A percentile compares a stretch with the other conserved stretches of the same genome.
These are phyloP conservation scores for Hemaris fuciformis DNA, from an alignment of 2,888 invertebrate species.

Conservation along the genomic window DNA sequence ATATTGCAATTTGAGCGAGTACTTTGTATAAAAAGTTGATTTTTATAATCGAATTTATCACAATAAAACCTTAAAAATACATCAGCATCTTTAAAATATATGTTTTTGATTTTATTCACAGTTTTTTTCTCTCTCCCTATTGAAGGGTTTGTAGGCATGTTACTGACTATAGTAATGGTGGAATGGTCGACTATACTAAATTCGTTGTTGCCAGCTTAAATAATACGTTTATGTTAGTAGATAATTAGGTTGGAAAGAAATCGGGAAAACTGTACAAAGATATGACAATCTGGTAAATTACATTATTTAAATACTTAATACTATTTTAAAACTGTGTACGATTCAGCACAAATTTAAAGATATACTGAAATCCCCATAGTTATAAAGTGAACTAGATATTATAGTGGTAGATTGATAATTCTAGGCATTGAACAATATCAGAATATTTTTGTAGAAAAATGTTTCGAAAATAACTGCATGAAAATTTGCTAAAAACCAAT, in stretches of 20 bases:
- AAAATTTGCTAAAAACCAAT: background rate
- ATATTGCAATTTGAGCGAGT: conserved; percentile 8
- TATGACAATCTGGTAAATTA: background rate
- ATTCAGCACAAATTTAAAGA: too few relatives aligned
- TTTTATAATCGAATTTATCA: conserved; percentile 6
- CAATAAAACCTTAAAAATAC: conserved; percentile 4
- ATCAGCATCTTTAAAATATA: conserved; percentile 1
- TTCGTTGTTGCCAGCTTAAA: conserved; percentile 9
- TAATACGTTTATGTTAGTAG: background rate
- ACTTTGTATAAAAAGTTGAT: conserved; percentile 1
- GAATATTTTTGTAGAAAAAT: background rate
- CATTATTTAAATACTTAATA: background rate
- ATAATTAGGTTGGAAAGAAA: background rate
- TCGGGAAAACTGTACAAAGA: background rate
- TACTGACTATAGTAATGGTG: background rate
- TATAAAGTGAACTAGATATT: too few relatives aligned
- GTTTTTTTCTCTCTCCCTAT: conserved; percentile 7
- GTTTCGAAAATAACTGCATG: background rate
- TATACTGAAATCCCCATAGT: too few relatives aligned
- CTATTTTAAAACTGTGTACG: background rate
- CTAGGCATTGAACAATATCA: background rate
- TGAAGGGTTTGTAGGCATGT: background rate
- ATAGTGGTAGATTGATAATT: too few relatives aligned
- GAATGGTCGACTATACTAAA: conserved; percentile 4
- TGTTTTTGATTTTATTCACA: background rate